Evolutionary conservation across 2,797 vertebrate genomes (phyloP).

Genomic region (Bovichtus variegatus): DNA sequence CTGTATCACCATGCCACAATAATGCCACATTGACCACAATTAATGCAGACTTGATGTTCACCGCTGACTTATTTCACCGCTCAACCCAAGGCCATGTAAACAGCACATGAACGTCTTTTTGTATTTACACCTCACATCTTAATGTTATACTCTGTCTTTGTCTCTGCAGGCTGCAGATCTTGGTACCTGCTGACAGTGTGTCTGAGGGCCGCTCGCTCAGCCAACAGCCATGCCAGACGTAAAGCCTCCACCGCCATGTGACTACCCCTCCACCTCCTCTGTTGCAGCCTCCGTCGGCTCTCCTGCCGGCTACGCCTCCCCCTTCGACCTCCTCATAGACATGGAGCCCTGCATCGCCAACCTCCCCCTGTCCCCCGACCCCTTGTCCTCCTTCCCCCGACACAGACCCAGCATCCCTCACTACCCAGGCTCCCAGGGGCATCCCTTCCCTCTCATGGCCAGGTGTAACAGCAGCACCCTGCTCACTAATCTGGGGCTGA

Average conservation of each 20-base stretch:
- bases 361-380: slow-evolving; percentile 83
- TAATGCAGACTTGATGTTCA: background rate
- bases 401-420: slow-evolving; percentile 79
- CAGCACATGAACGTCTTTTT: too few relatives aligned
- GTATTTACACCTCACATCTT: background rate
- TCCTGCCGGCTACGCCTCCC: slow-evolving; percentile 79
- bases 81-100: background rate
- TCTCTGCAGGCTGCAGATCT: slow-evolving; percentile 56
- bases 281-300: slow-evolving; percentile 69
- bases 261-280: slow-evolving; percentile 80
- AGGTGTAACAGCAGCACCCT: slow-evolving; percentile 87
- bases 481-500: slow-evolving; percentile 86
- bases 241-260: slow-evolving; percentile 85
- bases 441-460: slow-evolving; percentile 70
- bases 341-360: slow-evolving; percentile 84
- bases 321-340: slow-evolving; percentile 74
- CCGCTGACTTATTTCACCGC: background rate
- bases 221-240: slow-evolving; percentile 84
- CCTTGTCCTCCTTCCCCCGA: slow-evolving; percentile 79
- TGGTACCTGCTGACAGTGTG: slow-evolving; percentile 38
- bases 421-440: slow-evolving; percentile 83
- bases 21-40: background rate
- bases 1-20: background rate
- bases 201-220: slow-evolving; percentile 60
- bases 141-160: slow-evolving; percentile 13